phyloP scores from a whole-genome alignment of 2,888 invertebrate genomes.

The Phengaris alcon region DNA sequence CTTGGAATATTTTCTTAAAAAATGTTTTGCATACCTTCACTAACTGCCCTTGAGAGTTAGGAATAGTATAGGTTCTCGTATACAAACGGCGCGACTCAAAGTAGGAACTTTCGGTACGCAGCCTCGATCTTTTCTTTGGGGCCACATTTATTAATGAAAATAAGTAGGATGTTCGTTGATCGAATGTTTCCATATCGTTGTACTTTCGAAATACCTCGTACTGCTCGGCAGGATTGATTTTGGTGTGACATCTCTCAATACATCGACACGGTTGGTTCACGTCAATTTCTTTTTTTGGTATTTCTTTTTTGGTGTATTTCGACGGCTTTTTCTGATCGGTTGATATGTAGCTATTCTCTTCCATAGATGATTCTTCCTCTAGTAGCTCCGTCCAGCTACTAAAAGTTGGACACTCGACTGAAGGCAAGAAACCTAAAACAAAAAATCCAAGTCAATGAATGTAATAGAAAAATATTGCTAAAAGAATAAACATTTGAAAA shows the following conservation, averaged over 20 bases:
- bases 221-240: neutral
- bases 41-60: neutral
- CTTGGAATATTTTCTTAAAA: constrained; percentile 22
- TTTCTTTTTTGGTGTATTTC: constrained; percentile 3
- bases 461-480: neutral
- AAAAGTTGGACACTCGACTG: constrained; percentile 1
- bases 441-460: neutral
- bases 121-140: neutral
- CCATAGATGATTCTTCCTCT: neutral
- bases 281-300: neutral
- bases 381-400: neutral
- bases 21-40: constrained; percentile 17
- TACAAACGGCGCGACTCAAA: neutral
- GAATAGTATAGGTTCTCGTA: neutral
- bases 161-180: neutral
- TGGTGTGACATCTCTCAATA: neutral
- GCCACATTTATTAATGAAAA: neutral
- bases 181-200: constrained; percentile 3
- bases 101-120: neutral
- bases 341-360: neutral
- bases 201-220: neutral
- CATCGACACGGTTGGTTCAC: neutral
- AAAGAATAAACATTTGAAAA: neutral
- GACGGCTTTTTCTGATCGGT: neutral
- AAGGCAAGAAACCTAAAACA: constrained; percentile 6